Conservation (phyloP, 2,888 invertebrate species). For the Ochropleura plecta region DNA sequence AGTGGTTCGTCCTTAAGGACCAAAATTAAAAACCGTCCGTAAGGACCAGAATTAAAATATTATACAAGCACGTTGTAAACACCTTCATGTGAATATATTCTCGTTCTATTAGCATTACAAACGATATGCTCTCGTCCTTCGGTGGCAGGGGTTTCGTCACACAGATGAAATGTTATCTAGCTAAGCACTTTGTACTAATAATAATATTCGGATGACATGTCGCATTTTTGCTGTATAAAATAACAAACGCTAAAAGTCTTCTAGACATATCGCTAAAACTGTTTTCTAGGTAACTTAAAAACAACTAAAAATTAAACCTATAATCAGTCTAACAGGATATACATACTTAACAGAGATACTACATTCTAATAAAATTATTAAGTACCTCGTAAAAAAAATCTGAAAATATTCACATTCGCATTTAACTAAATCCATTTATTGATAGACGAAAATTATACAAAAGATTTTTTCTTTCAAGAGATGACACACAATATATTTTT, state of each 20-base stretch:
- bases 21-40: not conserved
- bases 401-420: not conserved
- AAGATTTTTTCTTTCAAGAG: not conserved
- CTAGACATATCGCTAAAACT: not conserved
- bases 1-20: constrained; percentile 1
- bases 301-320: not conserved
- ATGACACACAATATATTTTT: constrained; percentile 15
- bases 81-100: constrained; percentile 34
- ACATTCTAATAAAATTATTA: not conserved
- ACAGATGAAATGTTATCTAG: constrained; percentile 23
- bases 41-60: constrained; percentile 7
- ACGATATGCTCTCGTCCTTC: constrained; percentile 8
- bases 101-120: constrained; percentile 37
- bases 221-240: not conserved
- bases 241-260: not conserved
- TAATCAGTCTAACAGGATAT: not conserved
- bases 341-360: not conserved
- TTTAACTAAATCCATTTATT: not conserved
- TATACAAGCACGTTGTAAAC: not conserved
- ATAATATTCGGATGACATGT: not conserved
- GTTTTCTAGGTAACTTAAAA: not conserved
- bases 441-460: not conserved
- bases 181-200: not conserved
- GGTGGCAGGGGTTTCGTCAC: constrained; percentile 19
- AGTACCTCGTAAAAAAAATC: not conserved